Percentiles rank a stretch among this genome's conserved stretches.
Evolutionary conservation across 2,113 vertebrate species (phyloP).

Genomic region (Rhineura floridana): DNA sequence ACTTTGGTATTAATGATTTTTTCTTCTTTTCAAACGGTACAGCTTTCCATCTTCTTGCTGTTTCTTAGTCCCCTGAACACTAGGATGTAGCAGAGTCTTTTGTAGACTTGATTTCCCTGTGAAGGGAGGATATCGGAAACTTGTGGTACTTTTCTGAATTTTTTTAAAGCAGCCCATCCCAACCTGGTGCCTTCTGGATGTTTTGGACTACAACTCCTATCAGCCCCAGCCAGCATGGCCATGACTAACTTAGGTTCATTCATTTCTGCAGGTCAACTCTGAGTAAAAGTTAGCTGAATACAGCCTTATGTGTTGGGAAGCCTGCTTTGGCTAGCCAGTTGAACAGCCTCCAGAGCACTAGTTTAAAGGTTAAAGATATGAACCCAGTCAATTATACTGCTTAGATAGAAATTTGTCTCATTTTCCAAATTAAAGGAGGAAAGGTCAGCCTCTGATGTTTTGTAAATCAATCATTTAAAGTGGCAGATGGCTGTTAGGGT

Average conservation of each 20-base stretch:
- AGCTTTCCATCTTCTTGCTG: background rate
- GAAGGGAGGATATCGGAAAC: too few relatives aligned
- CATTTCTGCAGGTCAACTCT: too few relatives aligned
- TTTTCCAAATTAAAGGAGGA: background rate
- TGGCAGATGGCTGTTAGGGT: background rate
- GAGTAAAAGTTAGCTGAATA: too few relatives aligned
- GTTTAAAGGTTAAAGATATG: background rate
- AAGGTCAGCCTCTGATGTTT: constrained; percentile 13
- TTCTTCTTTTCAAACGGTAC: background rate
- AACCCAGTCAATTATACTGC: background rate
- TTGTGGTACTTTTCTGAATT: too few relatives aligned
- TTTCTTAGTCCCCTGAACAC: background rate
- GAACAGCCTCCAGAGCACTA: background rate
- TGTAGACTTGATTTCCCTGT: too few relatives aligned
- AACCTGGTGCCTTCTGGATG: too few relatives aligned
- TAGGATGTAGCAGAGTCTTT: too few relatives aligned
- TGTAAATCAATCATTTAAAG: background rate
- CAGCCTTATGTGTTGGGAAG: background rate
- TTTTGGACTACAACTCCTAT: too few relatives aligned
- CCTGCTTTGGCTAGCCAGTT: background rate
- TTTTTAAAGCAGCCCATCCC: too few relatives aligned
- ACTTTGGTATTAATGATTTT: background rate
- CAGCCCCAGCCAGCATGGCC: too few relatives aligned
- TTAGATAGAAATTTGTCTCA: background rate
- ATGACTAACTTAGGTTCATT: too few relatives aligned